Percentiles rank a stretch among this genome's conserved stretches.
phyloP scores from a whole-genome alignment of 2,888 invertebrate species.

The Yponomeuta evonymella region DNA sequence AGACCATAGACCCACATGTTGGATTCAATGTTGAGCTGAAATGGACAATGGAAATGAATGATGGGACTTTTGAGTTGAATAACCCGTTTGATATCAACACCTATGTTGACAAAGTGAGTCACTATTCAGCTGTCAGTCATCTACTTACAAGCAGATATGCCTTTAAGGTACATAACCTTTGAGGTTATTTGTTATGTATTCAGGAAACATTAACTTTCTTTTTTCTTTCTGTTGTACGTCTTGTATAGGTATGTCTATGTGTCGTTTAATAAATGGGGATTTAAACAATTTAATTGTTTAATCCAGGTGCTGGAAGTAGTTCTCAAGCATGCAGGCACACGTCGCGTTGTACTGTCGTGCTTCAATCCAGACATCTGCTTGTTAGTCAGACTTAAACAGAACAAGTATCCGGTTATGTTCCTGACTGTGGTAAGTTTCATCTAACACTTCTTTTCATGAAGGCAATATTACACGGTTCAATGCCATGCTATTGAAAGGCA shows the following conservation, averaged over 20 bases:
- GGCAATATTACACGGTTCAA: too few relatives aligned
- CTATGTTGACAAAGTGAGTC: slow-evolving; percentile 87
- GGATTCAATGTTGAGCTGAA: slow-evolving; percentile 99
- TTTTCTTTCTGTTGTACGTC: too few relatives aligned
- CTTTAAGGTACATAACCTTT: too few relatives aligned
- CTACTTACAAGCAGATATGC: too few relatives aligned
- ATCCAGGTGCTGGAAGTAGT: slow-evolving; percentile 86
- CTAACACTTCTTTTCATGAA: not conserved
- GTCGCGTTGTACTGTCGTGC: slow-evolving; percentile 94
- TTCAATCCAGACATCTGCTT: slow-evolving; percentile 98
- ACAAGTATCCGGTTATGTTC: slow-evolving; percentile 97
- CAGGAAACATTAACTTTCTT: too few relatives aligned
- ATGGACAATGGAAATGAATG: slow-evolving; percentile 93
- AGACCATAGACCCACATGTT: slow-evolving; percentile 87
- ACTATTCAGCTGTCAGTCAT: not conserved
- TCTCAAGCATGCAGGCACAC: slow-evolving; percentile 83
- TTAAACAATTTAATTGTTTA: not conserved
- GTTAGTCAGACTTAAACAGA: slow-evolving; percentile 95
- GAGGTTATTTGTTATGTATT: too few relatives aligned
- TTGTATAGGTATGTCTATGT: not conserved
- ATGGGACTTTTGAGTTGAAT: slow-evolving; percentile 91
- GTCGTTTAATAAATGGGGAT: not conserved
- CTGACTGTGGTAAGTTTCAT: slow-evolving; percentile 81
- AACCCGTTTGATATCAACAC: slow-evolving; percentile 94
- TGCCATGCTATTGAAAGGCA: too few relatives aligned